Base-by-base conservation (phyloP, 2,888 invertebrate genomes). In the Helleia helle region DNA sequence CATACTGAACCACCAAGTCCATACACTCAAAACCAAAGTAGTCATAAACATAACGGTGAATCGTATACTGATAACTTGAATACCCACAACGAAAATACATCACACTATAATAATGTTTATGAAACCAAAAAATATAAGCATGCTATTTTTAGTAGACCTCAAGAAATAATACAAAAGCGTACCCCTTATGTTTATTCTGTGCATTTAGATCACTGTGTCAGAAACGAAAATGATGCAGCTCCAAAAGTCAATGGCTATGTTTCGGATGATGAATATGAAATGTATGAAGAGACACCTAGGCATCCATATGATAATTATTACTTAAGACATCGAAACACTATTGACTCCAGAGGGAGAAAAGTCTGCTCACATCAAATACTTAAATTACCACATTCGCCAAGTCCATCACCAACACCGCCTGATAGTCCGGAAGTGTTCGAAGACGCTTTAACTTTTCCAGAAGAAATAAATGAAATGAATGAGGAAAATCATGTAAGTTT, bases 241-340 rank as follows among this genome's bases (percentile, higher is more conserved):
- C 29, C 40, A 52, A 47, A 54, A 15, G 44, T 61, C 40, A 79
- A 77, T 55, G 77, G 75, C 27, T 56, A 68, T 47, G 45, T 58
- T 7, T 67, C 70, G 3, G 73, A 68, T 26, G 52, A 54, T 22
- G 77, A 77, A 29, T 62, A 62, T 54, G 71, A 71, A 24, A 56
- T 55, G 48, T 53, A 57, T 39, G 77, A 80, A 31, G 75, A 75
- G 42, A 42, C 48, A 30, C 84, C 84, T n/a, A 68, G 84, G 46
- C 86, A 86, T 51, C 85, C 85, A 3, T 86, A 86, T 45, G 86
- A 86, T 52, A 80, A 75, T 12, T 86, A 71, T 55, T 86, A 84
- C 48, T 64, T 86, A 52, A 68, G 73, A 48, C 86, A 86, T 52
- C 68, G 58, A 54, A 54, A 59, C 22, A 75, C 76, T 34, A 62